A percentile compares a stretch with the other conserved stretches of the same genome.
phyloP scores from a whole-genome alignment of 2,113 vertebrate species.

The Rhynchomys soricoides region DNA sequence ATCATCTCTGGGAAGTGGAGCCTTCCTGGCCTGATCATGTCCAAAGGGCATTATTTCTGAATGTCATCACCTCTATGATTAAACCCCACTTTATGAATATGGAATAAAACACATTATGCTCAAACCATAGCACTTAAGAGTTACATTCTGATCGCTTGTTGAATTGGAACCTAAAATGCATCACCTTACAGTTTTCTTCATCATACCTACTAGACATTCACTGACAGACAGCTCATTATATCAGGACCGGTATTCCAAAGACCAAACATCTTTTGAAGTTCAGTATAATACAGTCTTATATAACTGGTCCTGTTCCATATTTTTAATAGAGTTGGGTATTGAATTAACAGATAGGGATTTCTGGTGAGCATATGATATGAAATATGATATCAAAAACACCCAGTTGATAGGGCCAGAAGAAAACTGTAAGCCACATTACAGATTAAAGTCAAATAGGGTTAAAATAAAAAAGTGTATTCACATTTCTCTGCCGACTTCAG shows the following conservation, averaged over 20 bases:
- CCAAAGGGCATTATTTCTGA: not conserved
- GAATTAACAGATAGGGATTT: conserved; percentile 20
- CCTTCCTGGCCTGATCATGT: not conserved
- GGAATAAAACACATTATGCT: not conserved
- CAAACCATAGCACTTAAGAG: not conserved
- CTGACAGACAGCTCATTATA: not conserved
- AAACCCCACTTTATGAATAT: not conserved
- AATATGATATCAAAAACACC: not conserved
- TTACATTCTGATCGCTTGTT: not conserved
- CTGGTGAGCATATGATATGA: not conserved
- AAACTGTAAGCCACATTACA: conserved; percentile 43
- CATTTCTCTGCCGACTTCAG: conserved; percentile 37
- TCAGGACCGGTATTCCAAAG: conserved; percentile 1
- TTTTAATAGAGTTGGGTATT: not conserved
- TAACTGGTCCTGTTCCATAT: not conserved
- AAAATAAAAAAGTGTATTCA: conserved; percentile 18
- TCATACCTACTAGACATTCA: not conserved
- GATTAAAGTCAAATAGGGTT: conserved; percentile 20
- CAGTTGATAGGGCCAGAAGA: not conserved
- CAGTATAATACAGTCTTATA: not conserved
- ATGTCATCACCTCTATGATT: not conserved
- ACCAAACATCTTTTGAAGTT: not conserved
- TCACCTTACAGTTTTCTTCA: not conserved
- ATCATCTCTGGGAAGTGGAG: not conserved
- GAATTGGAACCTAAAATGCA: conserved; percentile 14